A percentile compares a stretch with the other conserved stretches of the same genome.
phyloP scores from a whole-genome alignment of 2,888 invertebrate species.

The Lasioglossum calceatum region DNA sequence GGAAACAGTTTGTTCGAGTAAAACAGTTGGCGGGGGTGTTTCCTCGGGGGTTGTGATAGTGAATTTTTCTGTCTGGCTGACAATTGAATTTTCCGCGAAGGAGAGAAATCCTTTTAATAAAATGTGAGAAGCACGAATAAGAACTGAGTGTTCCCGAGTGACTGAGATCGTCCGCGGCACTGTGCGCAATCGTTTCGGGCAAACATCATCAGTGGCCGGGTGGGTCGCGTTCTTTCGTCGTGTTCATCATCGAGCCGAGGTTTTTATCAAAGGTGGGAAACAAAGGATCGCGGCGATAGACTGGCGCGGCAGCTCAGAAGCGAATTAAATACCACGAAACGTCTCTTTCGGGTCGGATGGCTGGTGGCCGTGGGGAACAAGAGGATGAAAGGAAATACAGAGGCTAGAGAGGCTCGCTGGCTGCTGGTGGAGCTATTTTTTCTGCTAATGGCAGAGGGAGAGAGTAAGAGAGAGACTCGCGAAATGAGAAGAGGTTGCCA shows the following conservation, averaged over 20 bases:
- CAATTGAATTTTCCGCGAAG: neutral
- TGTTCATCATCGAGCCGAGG: neutral
- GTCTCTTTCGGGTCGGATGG: slow-evolving; percentile 47
- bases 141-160: neutral
- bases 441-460: slow-evolving; percentile 54
- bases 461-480: neutral
- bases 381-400: slow-evolving; percentile 48
- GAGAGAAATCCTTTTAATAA: neutral
- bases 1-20: no score
- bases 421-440: slow-evolving; percentile 57
- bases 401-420: slow-evolving; percentile 50
- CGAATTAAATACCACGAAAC: slow-evolving; percentile 62
- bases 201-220: neutral
- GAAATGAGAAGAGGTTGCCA: neutral
- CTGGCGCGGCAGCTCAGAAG: slow-evolving; percentile 41
- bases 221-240: neutral
- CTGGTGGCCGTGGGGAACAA: slow-evolving; percentile 30
- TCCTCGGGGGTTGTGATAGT: neutral
- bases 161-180: neutral
- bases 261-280: slow-evolving; percentile 33
- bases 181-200: neutral
- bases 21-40: no score
- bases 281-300: slow-evolving; percentile 30
- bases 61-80: neutral
- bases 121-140: neutral